Base-by-base conservation (phyloP, 2,888 invertebrate species). In the Lasioglossum pauxillum region DNA sequence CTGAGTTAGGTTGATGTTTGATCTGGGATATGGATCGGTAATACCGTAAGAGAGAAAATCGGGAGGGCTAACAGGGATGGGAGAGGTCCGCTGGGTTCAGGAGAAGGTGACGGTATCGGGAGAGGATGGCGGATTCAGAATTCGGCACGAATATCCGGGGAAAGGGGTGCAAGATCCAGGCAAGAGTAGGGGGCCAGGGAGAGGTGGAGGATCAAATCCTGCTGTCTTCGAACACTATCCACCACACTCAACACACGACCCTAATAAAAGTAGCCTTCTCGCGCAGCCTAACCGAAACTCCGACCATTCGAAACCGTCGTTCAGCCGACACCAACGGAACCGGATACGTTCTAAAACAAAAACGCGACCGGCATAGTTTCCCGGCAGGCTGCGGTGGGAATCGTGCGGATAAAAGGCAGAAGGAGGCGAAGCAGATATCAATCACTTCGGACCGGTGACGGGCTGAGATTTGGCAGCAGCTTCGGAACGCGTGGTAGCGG, bases 401-500 rank as follows among this genome's bases (percentile, higher is more conserved):
- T 90, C 88, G 89, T 83, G 82, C 79, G 90, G 89, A 92, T 90
- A 89, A 89, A 89, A 90, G 91, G 90, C 89, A 90, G 90, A 88
- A 75, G 69, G 89, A 90, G 87, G 79, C 84, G 85, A 84, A 76
- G 90, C 89, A 90, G 92, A 91, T 92, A 94, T 94, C 93, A 94
- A 94, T 94, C 94, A 94, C 92, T n/a, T 80, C 87, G 88, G 87
- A 84, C 90, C 75, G 92, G 91, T 91, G 94, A 93, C 93, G 93
- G 92, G 90, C 91, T 88, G 92, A 93, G 93, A 94, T 94, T 94
- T 93, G 93, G 92, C 92, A 92, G 93, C 91, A 90, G 92, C 92
- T 92, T 91, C 91, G 90, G 90, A 90, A 89, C 87, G 89, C 90
- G 86, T 88, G 88, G 89, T 81, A 84, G 88, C 75, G 78, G 88